Percentiles rank a stretch among this genome's conserved stretches.
These are phyloP conservation scores for Oreonectes daqikongensis DNA, from an alignment of 2,797 vertebrate species.

Conservation along the genomic window DNA sequence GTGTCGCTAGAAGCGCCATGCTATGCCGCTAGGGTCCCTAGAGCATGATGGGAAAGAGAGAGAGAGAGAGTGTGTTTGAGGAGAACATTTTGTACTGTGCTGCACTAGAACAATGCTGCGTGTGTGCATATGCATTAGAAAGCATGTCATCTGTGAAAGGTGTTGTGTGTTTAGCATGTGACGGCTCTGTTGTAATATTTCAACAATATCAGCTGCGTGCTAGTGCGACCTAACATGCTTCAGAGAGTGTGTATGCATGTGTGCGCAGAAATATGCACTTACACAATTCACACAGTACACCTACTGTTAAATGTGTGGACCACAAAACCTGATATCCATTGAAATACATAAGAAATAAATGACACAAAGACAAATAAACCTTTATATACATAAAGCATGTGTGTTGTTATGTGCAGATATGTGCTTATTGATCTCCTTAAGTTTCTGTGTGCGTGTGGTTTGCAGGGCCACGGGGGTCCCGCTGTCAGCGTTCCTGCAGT, in stretches of 20 bases:
- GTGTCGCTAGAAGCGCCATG: conserved; percentile 21
- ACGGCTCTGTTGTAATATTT: neutral
- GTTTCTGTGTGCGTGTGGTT: conserved; percentile 19
- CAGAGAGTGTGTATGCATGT: neutral
- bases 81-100: conserved; percentile 56
- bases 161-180: conserved; percentile 5
- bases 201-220: conserved; percentile 4
- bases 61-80: conserved; percentile 31
- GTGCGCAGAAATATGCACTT: neutral
- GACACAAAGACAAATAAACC: too few species aligned
- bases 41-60: conserved; percentile 37
- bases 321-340: too few species aligned
- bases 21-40: conserved; percentile 22
- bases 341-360: too few species aligned
- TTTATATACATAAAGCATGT: too few species aligned
- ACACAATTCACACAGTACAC: neutral
- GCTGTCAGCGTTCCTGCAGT: conserved; percentile 48
- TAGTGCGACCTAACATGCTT: neutral
- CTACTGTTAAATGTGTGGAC: too few species aligned
- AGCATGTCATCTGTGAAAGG: conserved; percentile 32
- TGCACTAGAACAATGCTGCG: conserved; percentile 52
- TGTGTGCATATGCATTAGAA: conserved; percentile 41
- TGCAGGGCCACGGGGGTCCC: conserved; percentile 11
- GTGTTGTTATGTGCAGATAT: too few species aligned
- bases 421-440: neutral